Evolutionary conservation across 2,113 vertebrate species (phyloP), one percentile per base, ranked within the genome.

Genomic region (Cynopterus brachyotis): DNA sequence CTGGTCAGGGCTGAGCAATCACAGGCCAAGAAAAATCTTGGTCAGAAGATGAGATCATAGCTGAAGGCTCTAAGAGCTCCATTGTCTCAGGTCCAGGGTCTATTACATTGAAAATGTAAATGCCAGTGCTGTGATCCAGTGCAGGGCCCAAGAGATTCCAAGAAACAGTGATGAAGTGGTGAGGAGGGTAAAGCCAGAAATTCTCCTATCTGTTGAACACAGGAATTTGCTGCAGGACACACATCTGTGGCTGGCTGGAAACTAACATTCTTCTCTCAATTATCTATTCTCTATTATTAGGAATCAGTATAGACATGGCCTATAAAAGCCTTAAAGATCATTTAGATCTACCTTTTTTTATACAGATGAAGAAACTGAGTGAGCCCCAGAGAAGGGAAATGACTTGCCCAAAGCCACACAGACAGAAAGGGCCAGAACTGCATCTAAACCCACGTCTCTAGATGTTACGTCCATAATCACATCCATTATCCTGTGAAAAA

Each of bases 41-140:
- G 50, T 94, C 69, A 82, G 84, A 96, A 89, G 70, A 70, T 88
- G 76, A 90, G 76, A 89, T 96, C 80, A 80, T 60, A 66, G 80
- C 20, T 87, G 22, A 97, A 94, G 84, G 13, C 47, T 62, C 26
- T 75, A 37, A 90, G 84, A 67, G 28, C 9, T 75, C 45, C 59
- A 87, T 35, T 87, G 91, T 89, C 64, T 97, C 82, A 89, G 86
- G 20, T 85, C 22, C 53, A 76, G 9, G 7, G 5, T 50, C 26
- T 10, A 26, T 57, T 73, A 64, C 47, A 50, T 2, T 26, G 59
- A 75, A 84, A 66, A 78, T 66, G 69, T 35, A 70, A 78, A 91
- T 6, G 6, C 28, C n/a, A 78, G 64, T 13, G 35, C 47, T 88
- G 19, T 9, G 78, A 85, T 28, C 95, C 82, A 86, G 53, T 24